Evolutionary conservation across 1,140 invertebrate genomes (phyloP).

Genomic region (Drosophila littoralis): DNA sequence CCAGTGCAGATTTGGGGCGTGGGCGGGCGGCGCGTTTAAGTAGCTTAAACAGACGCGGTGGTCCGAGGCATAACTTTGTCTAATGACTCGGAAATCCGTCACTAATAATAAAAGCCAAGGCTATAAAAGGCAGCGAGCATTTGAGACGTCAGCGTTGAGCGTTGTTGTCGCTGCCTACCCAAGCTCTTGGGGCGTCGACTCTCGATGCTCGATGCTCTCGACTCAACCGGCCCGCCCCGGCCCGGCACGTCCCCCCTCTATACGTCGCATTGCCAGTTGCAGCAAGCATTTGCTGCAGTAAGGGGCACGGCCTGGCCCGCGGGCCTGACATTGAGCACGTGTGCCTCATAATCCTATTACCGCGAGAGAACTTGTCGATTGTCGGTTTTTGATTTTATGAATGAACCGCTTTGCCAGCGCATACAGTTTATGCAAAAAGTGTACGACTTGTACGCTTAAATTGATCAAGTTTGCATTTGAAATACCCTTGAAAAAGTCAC

Average conservation of each 20-base stretch:
- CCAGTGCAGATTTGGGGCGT: slow-evolving; percentile 28
- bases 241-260: neutral
- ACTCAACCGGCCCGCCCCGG: too few relatives aligned
- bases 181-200: neutral
- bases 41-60: slow-evolving; percentile 82
- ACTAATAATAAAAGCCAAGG: slow-evolving; percentile 80
- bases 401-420: slow-evolving; percentile 50
- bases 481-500: neutral
- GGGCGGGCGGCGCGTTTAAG: slow-evolving; percentile 75
- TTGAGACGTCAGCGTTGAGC: slow-evolving; percentile 62
- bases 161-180: neutral
- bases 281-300: slow-evolving; percentile 50
- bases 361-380: slow-evolving; percentile 50
- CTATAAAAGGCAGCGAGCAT: slow-evolving; percentile 75
- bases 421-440: slow-evolving; percentile 24
- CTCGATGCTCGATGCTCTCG: neutral
- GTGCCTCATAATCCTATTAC: slow-evolving; percentile 77
- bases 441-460: slow-evolving; percentile 4
- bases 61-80: slow-evolving; percentile 82
- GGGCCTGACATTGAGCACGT: slow-evolving; percentile 71
- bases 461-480: neutral
- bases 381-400: slow-evolving; percentile 55
- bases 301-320: slow-evolving; percentile 6
- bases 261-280: slow-evolving; percentile 19
- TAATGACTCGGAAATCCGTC: slow-evolving; percentile 84